A percentile compares a stretch with the other conserved stretches of the same genome.
Conservation (phyloP, 1,140 invertebrate species). For the Frieseomelitta varia region DNA sequence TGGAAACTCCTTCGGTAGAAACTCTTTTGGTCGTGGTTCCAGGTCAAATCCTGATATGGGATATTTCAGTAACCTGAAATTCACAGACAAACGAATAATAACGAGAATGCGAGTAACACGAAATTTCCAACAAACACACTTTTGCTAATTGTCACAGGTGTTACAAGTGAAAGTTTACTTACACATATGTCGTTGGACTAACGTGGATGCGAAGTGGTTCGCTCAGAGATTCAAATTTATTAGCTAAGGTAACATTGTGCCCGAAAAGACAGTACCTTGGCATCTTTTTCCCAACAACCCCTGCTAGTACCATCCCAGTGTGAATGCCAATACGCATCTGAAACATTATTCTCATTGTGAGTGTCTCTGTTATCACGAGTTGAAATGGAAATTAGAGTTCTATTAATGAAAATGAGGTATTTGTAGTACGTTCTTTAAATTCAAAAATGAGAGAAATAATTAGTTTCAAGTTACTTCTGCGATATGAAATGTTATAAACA, state of each 20-base stretch:
- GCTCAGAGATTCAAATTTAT: slow-evolving; percentile 96
- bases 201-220: slow-evolving; percentile 95
- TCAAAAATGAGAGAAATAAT: not conserved
- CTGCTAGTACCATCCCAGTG: slow-evolving; percentile 93
- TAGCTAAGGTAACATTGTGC: slow-evolving; percentile 95
- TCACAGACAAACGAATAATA: slow-evolving; percentile 1
- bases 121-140: not conserved
- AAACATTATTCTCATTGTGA: not conserved
- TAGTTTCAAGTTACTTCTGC: not conserved
- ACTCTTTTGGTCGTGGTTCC: slow-evolving; percentile 88
- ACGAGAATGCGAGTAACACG: not conserved
- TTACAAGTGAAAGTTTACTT: slow-evolving; percentile 80
- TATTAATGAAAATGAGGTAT: not conserved
- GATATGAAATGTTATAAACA: not conserved
- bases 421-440: not conserved
- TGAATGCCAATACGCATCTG: slow-evolving; percentile 97
- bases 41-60: slow-evolving; percentile 87
- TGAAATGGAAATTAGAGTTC: not conserved
- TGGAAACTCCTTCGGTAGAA: slow-evolving; percentile 93
- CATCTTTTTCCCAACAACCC: slow-evolving; percentile 96
- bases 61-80: slow-evolving; percentile 34
- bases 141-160: not conserved
- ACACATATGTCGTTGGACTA: slow-evolving; percentile 96
- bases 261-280: slow-evolving; percentile 95
- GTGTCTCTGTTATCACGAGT: not conserved